These are phyloP conservation scores for Pteropus rufus DNA, from an alignment of 2,797 vertebrate species.

Conservation along the genomic window DNA sequence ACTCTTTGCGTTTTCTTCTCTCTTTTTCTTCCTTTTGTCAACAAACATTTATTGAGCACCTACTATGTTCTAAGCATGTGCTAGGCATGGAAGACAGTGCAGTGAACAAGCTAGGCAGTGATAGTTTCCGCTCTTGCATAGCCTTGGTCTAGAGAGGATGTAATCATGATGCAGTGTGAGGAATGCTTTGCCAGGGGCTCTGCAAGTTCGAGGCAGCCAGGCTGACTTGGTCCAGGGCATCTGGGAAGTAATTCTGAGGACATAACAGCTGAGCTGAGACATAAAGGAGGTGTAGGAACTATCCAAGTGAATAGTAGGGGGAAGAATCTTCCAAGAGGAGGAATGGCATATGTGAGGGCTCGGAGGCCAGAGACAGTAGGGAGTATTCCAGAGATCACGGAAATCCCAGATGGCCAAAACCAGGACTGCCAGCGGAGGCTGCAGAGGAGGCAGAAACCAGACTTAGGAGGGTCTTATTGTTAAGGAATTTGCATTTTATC, in stretches of 20 bases:
- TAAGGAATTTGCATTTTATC: neutral
- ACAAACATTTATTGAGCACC: neutral
- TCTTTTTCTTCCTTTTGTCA: neutral
- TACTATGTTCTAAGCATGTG: neutral
- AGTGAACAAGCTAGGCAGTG: rapidly evolving
- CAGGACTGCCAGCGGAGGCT: neutral
- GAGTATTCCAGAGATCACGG: neutral
- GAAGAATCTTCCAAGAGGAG: neutral
- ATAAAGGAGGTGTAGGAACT: neutral
- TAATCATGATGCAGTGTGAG: rapidly evolving
- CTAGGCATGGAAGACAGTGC: neutral
- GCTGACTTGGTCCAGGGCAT: neutral
- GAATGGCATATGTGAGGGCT: neutral
- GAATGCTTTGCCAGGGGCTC: neutral
- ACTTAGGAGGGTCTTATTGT: neutral
- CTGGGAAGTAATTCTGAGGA: neutral
- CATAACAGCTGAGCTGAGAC: neutral
- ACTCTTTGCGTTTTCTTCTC: neutral
- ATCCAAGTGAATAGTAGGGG: neutral
- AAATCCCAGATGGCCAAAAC: neutral
- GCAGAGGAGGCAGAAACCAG: neutral
- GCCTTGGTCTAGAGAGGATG: neutral
- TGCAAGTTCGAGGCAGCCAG: neutral
- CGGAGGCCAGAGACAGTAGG: neutral
- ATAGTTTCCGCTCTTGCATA: rapidly evolving